A percentile compares a stretch with the other conserved stretches of the same genome.
Evolutionary conservation across 2,113 vertebrate genomes (phyloP).

Genomic region (Emydocephalus ijimae): DNA sequence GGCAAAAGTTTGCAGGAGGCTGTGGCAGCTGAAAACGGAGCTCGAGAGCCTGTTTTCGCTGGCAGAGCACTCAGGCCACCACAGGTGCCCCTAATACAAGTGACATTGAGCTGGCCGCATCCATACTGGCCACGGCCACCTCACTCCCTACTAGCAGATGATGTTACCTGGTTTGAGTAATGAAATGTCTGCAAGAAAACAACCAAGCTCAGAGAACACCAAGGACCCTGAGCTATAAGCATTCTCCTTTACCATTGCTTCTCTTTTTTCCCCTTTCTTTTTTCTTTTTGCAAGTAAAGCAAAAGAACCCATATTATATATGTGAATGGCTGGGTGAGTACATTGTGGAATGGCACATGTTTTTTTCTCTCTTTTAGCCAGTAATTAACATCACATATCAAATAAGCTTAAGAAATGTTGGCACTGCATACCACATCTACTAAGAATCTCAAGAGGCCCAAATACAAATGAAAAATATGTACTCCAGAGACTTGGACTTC

Average conservation of each 20-base stretch:
- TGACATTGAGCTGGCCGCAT: no score
- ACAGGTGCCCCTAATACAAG: no score
- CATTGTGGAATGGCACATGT: background rate
- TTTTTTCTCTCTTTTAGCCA: background rate
- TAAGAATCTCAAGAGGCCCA: background rate
- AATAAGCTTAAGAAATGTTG: background rate
- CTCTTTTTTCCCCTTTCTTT: background rate
- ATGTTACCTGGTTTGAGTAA: background rate
- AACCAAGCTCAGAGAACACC: background rate
- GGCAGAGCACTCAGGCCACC: no score
- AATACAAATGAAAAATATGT: background rate
- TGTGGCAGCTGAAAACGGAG: no score
- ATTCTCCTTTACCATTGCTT: background rate
- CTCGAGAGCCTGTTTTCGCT: no score
- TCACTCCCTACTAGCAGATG: background rate
- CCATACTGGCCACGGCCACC: no score
- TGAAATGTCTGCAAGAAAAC: background rate
- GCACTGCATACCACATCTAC: background rate
- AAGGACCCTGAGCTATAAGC: background rate
- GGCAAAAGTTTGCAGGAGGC: no score
- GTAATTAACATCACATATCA: background rate
- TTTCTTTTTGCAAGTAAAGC: background rate
- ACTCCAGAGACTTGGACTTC: background rate
- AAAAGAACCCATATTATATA: background rate
- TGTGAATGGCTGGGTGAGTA: background rate